Base-by-base conservation (phyloP, 2,797 vertebrate genomes). In the Megaceryle alcyon region DNA sequence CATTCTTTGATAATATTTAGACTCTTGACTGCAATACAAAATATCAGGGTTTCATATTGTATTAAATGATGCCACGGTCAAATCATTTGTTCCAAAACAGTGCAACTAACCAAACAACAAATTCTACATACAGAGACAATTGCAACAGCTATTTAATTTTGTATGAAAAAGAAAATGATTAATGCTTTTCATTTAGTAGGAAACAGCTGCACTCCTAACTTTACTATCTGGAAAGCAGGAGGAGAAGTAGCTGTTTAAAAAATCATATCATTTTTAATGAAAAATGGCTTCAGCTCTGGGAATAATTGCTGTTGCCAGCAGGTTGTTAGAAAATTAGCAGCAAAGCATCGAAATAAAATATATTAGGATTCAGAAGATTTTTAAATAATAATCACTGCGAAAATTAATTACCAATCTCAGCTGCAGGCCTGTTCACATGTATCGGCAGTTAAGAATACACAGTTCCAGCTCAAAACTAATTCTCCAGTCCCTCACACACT, bases 321-420 rank as follows among this genome's bases (percentile, higher is more conserved):
- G 17, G 22, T n/a, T 80, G 43, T 4, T 43, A 51, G 39, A 66
- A 90, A 87, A 71, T 44, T 76, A 88, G 4, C 31, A 86, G 59
- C 61, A 73, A 84, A 43, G 14, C 19, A 57, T 1, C 25, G 2
- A 86, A 85, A 92, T 57, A 72, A 89, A 93, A 88, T 33, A 4
- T 41, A 57, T 83, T 75, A 86, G 91, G 68, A 92, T 73, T 63
- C 53, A 92, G 57, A 31, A 23, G 10, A 68, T 37, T 82, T 96
- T 71, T 12, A 60, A 77, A 14, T 68, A 89, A 89, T 78, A 83
- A 90, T 70, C 63, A 91, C 39, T 26, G 12, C 85, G 48, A 83
- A 95, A 94, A 88, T 4, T 9, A 91, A 86, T 68, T 92, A 86
- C 57, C 79, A 84, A 78, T 86, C 89, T 61, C 78, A 94, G 60